Base-by-base conservation (phyloP, 2,888 invertebrate genomes). In the Entomobrya proxima region DNA sequence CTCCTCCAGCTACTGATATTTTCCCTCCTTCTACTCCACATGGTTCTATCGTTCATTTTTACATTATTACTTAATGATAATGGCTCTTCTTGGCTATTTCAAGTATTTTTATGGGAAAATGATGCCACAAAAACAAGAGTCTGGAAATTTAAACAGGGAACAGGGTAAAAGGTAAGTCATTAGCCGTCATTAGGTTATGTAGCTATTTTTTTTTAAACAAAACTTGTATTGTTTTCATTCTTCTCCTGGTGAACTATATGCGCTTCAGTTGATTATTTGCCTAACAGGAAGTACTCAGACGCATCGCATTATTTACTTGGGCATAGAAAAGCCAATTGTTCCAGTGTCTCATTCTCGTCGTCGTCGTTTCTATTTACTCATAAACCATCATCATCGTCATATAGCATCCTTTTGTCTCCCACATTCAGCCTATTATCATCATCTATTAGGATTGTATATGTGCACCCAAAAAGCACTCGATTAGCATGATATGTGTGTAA, bases 1-100 rank as follows among this genome's bases (percentile, higher is more conserved):
- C 24, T 61, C 50, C 44, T 78, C 40, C 55, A 55, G 81, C 72
- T 81, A 78, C 76, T 74, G 81, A 81, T 74, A 44, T 81, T 72
- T 61, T 81, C 58, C 72, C 74, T 47, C 77, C 35, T 37, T 61
- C 15, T 18, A 40, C 52, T 52, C 75, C 11, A 13, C 76, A 58
- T 55, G 50, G 50, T n/a, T 76, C 76, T 76, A 40, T 76, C 74
- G 74, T 50, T 74, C 47, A 50, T 47, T 50, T 74, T 50, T 50
- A n/a, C n/a, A n/a, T n/a, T 50, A 74, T 47, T 30, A 50, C 50
- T 47, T 74, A 44, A 50, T 74, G 74, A 47, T 27, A 74, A 35
- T 50, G 47, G 21, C 27, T 15, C 44, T 40, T 7, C 44, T 50
- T 7, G 47, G 18, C 9, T 27, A 44, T 44, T 74, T 7, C 6